phyloP scores from a whole-genome alignment of 2,888 invertebrate species.

The Hipparchia sbordonii region DNA sequence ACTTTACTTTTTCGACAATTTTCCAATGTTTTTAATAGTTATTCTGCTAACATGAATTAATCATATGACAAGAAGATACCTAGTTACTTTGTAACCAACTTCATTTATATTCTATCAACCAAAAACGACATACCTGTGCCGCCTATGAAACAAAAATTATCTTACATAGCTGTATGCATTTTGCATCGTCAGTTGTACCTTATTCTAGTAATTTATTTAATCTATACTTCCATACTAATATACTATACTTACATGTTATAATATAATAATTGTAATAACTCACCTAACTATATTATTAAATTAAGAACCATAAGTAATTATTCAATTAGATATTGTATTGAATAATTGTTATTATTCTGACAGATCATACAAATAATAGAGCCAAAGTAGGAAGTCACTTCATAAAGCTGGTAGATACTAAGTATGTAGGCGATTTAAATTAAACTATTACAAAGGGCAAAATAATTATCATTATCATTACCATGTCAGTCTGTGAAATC shows the following conservation, averaged over 20 bases:
- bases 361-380: not conserved
- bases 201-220: not conserved
- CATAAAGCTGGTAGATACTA: conserved; percentile 11
- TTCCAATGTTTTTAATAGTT: too few species aligned
- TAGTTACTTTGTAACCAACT: not conserved
- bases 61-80: conserved; percentile 22
- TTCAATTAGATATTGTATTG: not conserved
- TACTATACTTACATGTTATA: too few species aligned
- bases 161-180: not conserved
- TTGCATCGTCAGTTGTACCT: not conserved
- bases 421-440: conserved; percentile 9
- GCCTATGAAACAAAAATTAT: conserved; percentile 23
- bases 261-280: too few species aligned
- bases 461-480: conserved; percentile 25
- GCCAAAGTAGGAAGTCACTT: not conserved
- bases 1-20: too few species aligned
- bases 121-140: conserved; percentile 10
- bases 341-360: not conserved
- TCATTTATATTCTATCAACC: conserved; percentile 8
- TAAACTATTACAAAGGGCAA: conserved; percentile 33
- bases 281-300: not conserved
- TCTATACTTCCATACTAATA: too few species aligned
- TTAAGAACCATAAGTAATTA: not conserved
- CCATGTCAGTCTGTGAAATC: conserved; percentile 50
- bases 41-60: conserved; percentile 30